Conservation (phyloP, 2,797 vertebrate genomes). For the Silurus aristotelis region DNA sequence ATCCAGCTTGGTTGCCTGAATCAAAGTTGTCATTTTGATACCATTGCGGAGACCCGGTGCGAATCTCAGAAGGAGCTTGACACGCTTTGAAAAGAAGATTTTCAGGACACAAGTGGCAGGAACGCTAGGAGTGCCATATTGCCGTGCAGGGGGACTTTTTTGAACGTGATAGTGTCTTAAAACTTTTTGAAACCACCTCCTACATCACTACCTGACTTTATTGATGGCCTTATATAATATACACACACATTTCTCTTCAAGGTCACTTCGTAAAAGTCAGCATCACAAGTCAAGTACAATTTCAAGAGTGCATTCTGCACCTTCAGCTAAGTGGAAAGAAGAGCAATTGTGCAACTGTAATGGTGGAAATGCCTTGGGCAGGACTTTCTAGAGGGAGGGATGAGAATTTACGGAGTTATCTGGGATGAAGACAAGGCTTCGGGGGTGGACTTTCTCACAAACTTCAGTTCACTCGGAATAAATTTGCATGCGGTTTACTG, state of each 20-base stretch:
- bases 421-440: background rate
- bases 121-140: no score
- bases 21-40: no score
- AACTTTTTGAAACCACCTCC: no score
- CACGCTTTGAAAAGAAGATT: no score
- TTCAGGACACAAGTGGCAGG: no score
- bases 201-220: no score
- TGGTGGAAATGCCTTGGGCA: background rate
- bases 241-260: background rate
- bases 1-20: no score
- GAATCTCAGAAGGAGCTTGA: no score
- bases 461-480: background rate
- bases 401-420: background rate
- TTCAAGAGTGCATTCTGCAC: background rate
- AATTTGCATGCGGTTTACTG: background rate
- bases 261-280: background rate
- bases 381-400: background rate
- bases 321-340: background rate
- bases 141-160: no score
- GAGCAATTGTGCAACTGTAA: background rate
- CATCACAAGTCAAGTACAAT: background rate
- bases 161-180: no score
- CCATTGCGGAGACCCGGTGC: no score
- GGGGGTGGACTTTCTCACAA: background rate
- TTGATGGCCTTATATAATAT: no score